Conservation (phyloP, 2,797 vertebrate species). For the Oreonectes daqikongensis region DNA sequence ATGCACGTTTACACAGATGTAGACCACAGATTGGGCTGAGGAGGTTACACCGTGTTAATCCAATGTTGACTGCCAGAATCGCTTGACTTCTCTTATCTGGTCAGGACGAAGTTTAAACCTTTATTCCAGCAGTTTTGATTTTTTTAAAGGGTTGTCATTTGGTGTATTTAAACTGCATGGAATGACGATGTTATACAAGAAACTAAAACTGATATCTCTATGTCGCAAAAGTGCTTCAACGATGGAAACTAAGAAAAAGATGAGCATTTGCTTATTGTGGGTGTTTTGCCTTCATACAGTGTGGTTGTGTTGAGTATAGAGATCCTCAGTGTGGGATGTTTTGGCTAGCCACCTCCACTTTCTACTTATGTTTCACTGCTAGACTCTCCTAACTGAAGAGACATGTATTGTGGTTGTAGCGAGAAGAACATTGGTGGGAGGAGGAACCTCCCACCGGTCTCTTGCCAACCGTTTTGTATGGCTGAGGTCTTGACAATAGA, state of each 20-base stretch:
- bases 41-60: slow-evolving; percentile 28
- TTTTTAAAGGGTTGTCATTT: background rate
- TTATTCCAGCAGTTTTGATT: background rate
- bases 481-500: slow-evolving; percentile 1
- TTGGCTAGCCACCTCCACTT: slow-evolving; percentile 60
- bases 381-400: slow-evolving; percentile 55
- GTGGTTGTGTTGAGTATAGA: background rate
- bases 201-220: slow-evolving; percentile 23
- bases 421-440: slow-evolving; percentile 50
- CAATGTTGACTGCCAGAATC: slow-evolving; percentile 31
- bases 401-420: slow-evolving; percentile 59
- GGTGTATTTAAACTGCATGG: background rate
- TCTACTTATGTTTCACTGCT: slow-evolving; percentile 60
- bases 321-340: slow-evolving; percentile 59
- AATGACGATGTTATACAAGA: slow-evolving; percentile 9
- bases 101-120: background rate
- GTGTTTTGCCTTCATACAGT: too few relatives aligned
- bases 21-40: slow-evolving; percentile 45
- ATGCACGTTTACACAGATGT: slow-evolving; percentile 3
- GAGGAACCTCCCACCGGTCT: slow-evolving; percentile 19
- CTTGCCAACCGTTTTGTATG: slow-evolving; percentile 7
- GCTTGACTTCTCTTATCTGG: background rate
- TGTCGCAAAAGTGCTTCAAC: slow-evolving; percentile 11
- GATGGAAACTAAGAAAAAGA: slow-evolving; percentile 7
- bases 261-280: slow-evolving; percentile 41